A percentile compares a stretch with the other conserved stretches of the same genome.
Conservation (phyloP, 2,797 vertebrate species). For the Gymnocypris eckloni region DNA sequence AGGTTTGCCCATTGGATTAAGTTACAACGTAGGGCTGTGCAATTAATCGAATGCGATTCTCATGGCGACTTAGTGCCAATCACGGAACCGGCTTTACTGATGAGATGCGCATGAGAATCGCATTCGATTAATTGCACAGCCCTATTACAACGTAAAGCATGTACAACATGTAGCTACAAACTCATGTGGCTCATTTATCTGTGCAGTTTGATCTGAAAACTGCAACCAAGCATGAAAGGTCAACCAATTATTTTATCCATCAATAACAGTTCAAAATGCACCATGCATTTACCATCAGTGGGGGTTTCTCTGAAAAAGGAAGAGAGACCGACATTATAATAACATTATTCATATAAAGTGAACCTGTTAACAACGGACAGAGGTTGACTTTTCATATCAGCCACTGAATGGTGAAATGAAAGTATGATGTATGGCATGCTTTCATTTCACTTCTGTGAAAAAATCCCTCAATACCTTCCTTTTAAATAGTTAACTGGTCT, state of each 20-base stretch:
- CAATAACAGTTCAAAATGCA: background rate
- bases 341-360: background rate
- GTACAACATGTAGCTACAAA: background rate
- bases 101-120: no score
- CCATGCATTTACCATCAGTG: background rate
- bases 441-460: background rate
- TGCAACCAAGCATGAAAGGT: background rate
- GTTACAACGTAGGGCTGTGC: background rate
- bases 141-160: conserved; percentile 8
- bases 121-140: no score
- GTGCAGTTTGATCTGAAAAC: background rate
- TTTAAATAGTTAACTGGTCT: background rate
- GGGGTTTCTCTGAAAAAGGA: conserved; percentile 13
- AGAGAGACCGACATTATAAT: background rate
- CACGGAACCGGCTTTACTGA: no score
- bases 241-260: conserved; percentile 11
- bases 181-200: background rate
- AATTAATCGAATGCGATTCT: no score
- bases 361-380: conserved; percentile 6
- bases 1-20: conserved; percentile 13
- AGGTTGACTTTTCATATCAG: conserved; percentile 40
- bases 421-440: background rate
- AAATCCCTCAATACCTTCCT: background rate
- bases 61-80: no score
- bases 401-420: conserved; percentile 27